A percentile compares a stretch with the other conserved stretches of the same genome.
Conservation (phyloP, 2,113 vertebrate genomes). For the Microtus pennsylvanicus region DNA sequence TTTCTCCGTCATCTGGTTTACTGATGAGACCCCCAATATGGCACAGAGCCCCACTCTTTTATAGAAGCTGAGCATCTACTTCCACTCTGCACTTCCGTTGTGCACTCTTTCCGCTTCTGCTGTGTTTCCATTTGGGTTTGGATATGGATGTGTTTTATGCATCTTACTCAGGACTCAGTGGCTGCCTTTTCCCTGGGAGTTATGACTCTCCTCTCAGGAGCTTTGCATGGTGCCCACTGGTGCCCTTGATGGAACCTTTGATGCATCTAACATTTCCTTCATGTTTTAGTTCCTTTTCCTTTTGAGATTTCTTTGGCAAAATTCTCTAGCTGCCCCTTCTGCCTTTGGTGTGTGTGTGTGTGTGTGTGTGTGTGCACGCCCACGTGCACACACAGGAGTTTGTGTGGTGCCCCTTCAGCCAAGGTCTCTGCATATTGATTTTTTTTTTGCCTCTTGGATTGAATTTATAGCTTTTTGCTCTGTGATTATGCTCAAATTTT, state of each 20-base stretch:
- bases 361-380: no score
- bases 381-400: background rate
- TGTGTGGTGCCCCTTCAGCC: background rate
- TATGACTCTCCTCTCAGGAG: background rate
- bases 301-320: background rate
- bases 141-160: background rate
- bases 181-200: background rate
- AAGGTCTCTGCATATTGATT: background rate
- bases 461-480: background rate
- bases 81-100: background rate
- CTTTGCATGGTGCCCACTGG: background rate
- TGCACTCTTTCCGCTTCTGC: background rate
- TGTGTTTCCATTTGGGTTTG: background rate
- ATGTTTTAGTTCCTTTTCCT: background rate
- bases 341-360: background rate
- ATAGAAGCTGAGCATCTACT: background rate
- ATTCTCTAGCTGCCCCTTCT: background rate
- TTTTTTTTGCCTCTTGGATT: background rate
- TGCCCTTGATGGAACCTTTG: background rate
- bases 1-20: background rate
- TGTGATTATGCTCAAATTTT: background rate
- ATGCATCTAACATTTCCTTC: background rate
- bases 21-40: background rate
- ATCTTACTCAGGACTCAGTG: background rate
- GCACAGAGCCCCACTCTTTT: background rate